Conservation (phyloP, 1,140 invertebrate species). For the Drosophila takahashii region DNA sequence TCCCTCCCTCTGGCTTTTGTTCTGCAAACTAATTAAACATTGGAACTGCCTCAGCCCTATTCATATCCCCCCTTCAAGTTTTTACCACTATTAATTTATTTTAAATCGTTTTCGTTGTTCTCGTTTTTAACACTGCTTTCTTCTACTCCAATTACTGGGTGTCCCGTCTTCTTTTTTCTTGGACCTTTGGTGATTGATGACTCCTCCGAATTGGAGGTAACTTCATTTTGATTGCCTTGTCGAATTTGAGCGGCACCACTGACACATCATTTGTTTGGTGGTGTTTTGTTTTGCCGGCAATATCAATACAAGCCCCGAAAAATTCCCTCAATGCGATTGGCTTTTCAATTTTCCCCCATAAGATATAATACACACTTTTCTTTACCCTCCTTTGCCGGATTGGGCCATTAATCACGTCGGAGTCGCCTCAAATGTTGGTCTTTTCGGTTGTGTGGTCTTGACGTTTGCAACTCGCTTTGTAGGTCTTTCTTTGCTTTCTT, state of each 20-base stretch:
- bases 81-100: conserved; percentile 73
- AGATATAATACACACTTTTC: conserved; percentile 24
- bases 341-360: conserved; percentile 68
- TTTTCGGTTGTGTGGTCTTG: conserved; percentile 37
- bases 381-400: conserved; percentile 21
- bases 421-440: conserved; percentile 32
- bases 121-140: conserved; percentile 20
- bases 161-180: neutral
- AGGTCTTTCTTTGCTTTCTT: conserved; percentile 33
- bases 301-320: conserved; percentile 46
- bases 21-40: conserved; percentile 78
- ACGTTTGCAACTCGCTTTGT: conserved; percentile 36
- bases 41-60: conserved; percentile 22
- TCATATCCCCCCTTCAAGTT: neutral
- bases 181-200: conserved; percentile 64
- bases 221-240: conserved; percentile 78
- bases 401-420: conserved; percentile 43
- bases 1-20: conserved; percentile 48
- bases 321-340: conserved; percentile 56
- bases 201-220: conserved; percentile 59
- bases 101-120: conserved; percentile 63
- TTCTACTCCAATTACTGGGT: conserved; percentile 48
- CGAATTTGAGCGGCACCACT: conserved; percentile 58
- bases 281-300: conserved; percentile 50
- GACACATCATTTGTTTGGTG: conserved; percentile 64